phyloP scores from a whole-genome alignment of 1,140 invertebrate species.

The Metaphire vulgaris region DNA sequence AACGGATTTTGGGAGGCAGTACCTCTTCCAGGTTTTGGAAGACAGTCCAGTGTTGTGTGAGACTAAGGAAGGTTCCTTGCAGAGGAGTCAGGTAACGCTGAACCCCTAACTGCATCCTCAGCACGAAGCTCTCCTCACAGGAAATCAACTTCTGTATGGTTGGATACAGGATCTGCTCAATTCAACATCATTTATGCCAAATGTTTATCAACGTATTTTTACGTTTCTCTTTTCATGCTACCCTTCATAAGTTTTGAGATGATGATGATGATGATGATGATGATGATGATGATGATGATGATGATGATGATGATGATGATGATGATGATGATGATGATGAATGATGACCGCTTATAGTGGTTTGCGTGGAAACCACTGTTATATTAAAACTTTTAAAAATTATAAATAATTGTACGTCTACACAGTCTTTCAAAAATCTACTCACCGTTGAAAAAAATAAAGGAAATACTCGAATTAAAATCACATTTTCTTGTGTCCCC shows the following conservation, averaged over 20 bases:
- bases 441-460: too few relatives aligned
- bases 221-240: background rate
- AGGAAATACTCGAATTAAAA: too few relatives aligned
- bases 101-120: background rate
- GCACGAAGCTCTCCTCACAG: background rate
- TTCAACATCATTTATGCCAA: too few relatives aligned
- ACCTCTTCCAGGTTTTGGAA: background rate
- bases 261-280: too few relatives aligned
- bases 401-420: too few relatives aligned
- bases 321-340: background rate
- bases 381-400: too few relatives aligned
- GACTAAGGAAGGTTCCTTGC: background rate
- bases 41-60: background rate
- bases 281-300: slow-evolving; percentile 17
- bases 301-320: slow-evolving; percentile 12
- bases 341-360: too few relatives aligned
- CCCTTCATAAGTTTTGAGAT: background rate
- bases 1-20: too few relatives aligned
- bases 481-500: too few relatives aligned
- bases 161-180: background rate
- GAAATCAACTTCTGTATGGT: background rate
- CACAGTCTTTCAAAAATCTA: too few relatives aligned
- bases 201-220: too few relatives aligned
- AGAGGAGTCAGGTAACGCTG: background rate
- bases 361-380: too few relatives aligned